Evolutionary conservation across 1,140 invertebrate species (phyloP), one percentile per base, ranked within the genome.

Genomic region (Tetranychus urticae): DNA sequence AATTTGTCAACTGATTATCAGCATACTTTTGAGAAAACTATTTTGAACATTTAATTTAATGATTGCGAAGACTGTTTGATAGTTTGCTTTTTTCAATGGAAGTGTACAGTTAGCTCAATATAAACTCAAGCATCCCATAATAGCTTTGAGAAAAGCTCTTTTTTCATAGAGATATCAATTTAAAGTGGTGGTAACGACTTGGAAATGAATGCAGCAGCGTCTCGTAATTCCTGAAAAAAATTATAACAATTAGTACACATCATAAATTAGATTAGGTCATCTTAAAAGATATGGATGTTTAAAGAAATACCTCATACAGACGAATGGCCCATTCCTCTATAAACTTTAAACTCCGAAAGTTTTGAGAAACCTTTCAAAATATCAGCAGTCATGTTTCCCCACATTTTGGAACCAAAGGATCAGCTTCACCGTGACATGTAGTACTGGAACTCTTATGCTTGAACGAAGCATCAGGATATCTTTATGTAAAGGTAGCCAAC

Each of bases 391-490:
- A 92, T 81, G 71, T 91, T 81, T 39, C 91, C 93, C 82, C 88
- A 94, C 68, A 84, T 84, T 68, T 86, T 1, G 88, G 86, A 31
- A 98, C 89, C 62, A 97, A 79, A 14, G 33, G 87, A 76, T 99
- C 94, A 67, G 81, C 82, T 68, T 89, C 83, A 14, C 94, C 94
- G 74, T 98, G 94, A 68, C 88, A 91, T 94, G 88, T 45, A 97
- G 76, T 62, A 96, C 78, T 70, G 87, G 80, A 58, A 77, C 77
- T 56, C 66, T 71, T 77, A 69, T 84, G 14, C 34, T 55, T 58
- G 57, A 54, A 23, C 56, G 56, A 64, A 56, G 54, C 76, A 46
- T 70, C 77, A 31, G 88, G 86, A 68, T 97, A 67, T 82, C 78
- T 71, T 85, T 81, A 75, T 92, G 82, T 62, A 97, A 74, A 8